Evolutionary conservation across 2,113 vertebrate species (phyloP), one percentile per base, ranked within the genome.

Genomic region (Gadus chalcogrammus): DNA sequence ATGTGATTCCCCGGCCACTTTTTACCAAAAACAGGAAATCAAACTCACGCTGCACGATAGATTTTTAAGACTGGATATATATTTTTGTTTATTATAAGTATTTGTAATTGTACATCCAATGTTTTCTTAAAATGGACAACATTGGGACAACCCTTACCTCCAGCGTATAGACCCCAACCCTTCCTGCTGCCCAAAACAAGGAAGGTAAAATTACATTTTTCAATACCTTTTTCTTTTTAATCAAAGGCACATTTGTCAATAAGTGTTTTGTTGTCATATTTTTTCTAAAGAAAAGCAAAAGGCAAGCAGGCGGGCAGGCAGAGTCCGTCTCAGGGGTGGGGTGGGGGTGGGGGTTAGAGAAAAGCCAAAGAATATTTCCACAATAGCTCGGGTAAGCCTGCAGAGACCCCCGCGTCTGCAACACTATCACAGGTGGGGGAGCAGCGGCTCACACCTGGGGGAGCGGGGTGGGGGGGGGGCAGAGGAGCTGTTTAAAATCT

Each of bases 1-100:
- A 58, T 13, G 15, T 27, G 82, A 80, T 81, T 86, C 75, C 83
- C 84, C 88, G 87, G 80, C 76, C 84, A 85, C 84, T 83, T 24
- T 87, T 84, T 87, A 86, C 84, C 82, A 16, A 58, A 17, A 58
- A 58, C 9, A n/a, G n/a, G 4, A 16, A 58, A 58, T 88, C 90
- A 87, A 89, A 89, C 84, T 88, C 88, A 85, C 85, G 68, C 87
- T 85, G 84, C 88, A 90, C 88, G 88, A 84, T 84, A 85, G 87
- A 77, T 79, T 84, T 72, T 90, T 91, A 91, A 90, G 90, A 91
- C 90, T 90, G 88, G 90, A 91, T 91, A 91, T 90, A 91, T 88
- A 88, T 88, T 89, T 89, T 90, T 89, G 90, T 89, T 90, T 91
- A 89, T 90, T 90, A 90, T 91, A 91, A 89, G 90, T 80, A 88